Evolutionary conservation across 2,888 invertebrate species (phyloP).

Genomic region (Megalurothrips usitatus): DNA sequence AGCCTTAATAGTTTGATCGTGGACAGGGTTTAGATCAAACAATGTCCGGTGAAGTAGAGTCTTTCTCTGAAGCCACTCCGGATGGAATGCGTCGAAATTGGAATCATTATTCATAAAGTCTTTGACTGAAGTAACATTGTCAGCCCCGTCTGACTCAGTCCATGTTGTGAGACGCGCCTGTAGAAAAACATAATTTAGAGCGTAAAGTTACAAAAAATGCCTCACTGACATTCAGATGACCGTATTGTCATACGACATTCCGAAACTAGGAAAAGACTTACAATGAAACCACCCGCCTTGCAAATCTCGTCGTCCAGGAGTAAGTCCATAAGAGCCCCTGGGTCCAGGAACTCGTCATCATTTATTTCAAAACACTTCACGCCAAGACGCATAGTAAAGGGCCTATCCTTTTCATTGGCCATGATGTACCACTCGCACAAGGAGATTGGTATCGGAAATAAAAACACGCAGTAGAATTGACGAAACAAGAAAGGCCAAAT

Average conservation of each 20-base stretch:
- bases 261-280: neutral
- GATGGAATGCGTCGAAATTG: neutral
- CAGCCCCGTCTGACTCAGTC: neutral
- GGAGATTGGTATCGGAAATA: too few relatives aligned
- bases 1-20: neutral
- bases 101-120: neutral
- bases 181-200: neutral
- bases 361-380: neutral
- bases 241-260: neutral
- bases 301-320: neutral
- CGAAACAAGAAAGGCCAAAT: too few relatives aligned
- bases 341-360: neutral
- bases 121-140: neutral
- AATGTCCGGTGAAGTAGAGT: neutral
- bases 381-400: neutral
- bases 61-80: neutral
- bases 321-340: neutral
- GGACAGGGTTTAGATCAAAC: neutral
- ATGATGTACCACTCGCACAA: too few relatives aligned
- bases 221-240: neutral
- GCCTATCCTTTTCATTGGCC: too few relatives aligned
- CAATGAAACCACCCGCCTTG: neutral
- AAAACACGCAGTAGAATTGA: too few relatives aligned
- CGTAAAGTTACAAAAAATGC: neutral
- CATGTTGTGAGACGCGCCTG: neutral